phyloP scores from a whole-genome alignment of 2,113 vertebrate species.

The Lasiurus cinereus region DNA sequence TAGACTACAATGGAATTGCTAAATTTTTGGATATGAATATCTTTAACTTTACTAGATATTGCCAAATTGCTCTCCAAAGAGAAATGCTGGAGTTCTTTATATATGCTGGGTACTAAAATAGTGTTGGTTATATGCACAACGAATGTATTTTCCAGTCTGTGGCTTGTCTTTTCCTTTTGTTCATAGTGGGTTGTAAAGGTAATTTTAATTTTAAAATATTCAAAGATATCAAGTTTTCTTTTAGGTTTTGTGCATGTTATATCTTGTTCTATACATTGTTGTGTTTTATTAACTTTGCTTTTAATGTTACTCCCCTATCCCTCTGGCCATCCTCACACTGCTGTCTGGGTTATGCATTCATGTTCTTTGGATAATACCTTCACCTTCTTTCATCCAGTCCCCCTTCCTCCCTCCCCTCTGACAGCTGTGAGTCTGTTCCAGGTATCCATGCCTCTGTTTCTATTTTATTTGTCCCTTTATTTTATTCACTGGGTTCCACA shows the following conservation, averaged over 20 bases:
- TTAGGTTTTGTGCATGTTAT: not conserved
- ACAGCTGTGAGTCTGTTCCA: not conserved
- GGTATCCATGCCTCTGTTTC: not conserved
- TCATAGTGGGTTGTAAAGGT: conserved; percentile 13
- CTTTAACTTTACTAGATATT: conserved; percentile 53
- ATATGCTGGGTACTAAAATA: conserved; percentile 17
- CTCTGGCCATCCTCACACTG: not conserved
- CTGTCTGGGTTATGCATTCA: not conserved
- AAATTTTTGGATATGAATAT: conserved; percentile 41
- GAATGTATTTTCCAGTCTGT: conserved; percentile 37
- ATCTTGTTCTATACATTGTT: not conserved
- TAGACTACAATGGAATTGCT: conserved; percentile 13
- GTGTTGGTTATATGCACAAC: not conserved
- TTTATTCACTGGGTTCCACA: not conserved
- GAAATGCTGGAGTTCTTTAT: not conserved
- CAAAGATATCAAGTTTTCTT: not conserved
- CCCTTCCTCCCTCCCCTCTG: not conserved
- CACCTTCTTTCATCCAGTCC: not conserved
- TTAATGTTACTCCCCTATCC: not conserved
- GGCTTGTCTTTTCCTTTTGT: not conserved
- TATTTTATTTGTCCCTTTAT: not conserved
- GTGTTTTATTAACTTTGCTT: not conserved
- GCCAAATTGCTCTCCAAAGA: conserved; percentile 55
- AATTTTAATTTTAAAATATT: conserved; percentile 56
- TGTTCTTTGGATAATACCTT: not conserved